These are phyloP conservation scores for Drosophila serrata DNA, from an alignment of 1,140 invertebrate genomes.

Conservation along the genomic window DNA sequence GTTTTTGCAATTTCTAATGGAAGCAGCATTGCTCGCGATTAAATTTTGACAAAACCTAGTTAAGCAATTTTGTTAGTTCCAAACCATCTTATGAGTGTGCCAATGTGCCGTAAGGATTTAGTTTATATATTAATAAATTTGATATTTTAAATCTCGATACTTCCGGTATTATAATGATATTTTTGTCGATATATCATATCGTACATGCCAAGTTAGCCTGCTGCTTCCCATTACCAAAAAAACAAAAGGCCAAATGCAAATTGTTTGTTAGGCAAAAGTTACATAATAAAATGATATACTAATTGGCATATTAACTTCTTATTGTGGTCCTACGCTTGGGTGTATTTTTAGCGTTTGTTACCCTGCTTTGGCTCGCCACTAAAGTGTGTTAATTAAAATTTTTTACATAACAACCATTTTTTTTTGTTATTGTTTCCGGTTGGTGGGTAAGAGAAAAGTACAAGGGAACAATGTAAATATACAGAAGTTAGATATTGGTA, in stretches of 20 bases:
- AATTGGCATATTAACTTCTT: constrained; percentile 84
- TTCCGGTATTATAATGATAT: not conserved
- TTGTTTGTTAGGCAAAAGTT: constrained; percentile 27
- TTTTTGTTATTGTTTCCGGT: constrained; percentile 45
- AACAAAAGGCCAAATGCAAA: constrained; percentile 53
- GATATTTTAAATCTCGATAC: no score
- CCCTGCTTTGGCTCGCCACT: constrained; percentile 69
- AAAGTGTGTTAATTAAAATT: constrained; percentile 55
- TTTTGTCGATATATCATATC: no score
- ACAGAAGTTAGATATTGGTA: constrained; percentile 72
- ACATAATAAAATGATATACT: constrained; percentile 37
- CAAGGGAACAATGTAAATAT: constrained; percentile 76
- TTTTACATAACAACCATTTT: constrained; percentile 43
- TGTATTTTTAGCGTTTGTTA: constrained; percentile 79
- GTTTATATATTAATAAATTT: no score
- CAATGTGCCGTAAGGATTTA: not conserved
- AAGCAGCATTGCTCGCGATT: constrained; percentile 64
- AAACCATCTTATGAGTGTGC: not conserved
- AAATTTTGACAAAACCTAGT: constrained; percentile 6
- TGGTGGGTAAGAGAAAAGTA: constrained; percentile 65
- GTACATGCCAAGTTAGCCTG: constrained; percentile 22
- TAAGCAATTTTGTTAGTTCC: not conserved
- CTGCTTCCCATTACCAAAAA: constrained; percentile 64
- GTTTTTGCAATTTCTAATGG: constrained; percentile 44
- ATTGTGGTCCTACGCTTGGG: constrained; percentile 76